A percentile compares a stretch with the other conserved stretches of the same genome.
These are phyloP conservation scores for Rhinolophus sinicus DNA, from an alignment of 2,113 vertebrate species.

Conservation along the genomic window DNA sequence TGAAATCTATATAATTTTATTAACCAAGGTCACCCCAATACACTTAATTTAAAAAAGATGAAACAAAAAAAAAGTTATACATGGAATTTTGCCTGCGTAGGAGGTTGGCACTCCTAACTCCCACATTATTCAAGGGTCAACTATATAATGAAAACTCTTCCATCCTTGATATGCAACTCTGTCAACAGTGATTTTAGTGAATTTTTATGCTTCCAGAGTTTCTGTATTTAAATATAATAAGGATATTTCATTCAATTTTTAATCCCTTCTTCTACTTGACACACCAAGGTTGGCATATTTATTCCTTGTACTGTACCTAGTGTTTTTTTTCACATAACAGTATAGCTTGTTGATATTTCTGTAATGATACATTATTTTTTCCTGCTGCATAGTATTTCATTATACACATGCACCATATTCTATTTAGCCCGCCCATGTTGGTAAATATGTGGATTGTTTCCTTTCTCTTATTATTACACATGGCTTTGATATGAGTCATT, in stretches of 20 bases:
- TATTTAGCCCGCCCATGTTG: not conserved
- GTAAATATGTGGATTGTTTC: not conserved
- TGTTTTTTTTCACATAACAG: not conserved
- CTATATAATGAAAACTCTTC: not conserved
- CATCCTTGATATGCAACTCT: not conserved
- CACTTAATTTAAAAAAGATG: too few relatives aligned
- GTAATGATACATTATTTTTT: not conserved
- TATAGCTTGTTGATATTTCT: not conserved
- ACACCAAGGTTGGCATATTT: not conserved
- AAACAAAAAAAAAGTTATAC: not conserved
- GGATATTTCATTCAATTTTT: slow-evolving; percentile 3
- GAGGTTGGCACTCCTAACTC: not conserved
- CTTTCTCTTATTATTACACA: not conserved
- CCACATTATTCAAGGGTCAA: not conserved
- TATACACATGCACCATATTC: not conserved
- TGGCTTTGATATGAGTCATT: not conserved
- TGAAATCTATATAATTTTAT: too few relatives aligned
- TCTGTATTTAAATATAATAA: not conserved
- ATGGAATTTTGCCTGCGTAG: not conserved
- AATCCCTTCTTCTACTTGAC: not conserved
- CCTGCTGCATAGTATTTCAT: not conserved
- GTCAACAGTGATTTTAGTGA: not conserved
- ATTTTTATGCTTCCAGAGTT: not conserved
- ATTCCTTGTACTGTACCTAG: not conserved
- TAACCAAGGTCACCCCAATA: too few relatives aligned